A percentile compares a stretch with the other conserved stretches of the same genome.
phyloP scores from a whole-genome alignment of 1,140 invertebrate genomes.

The Megalonaias nervosa region DNA sequence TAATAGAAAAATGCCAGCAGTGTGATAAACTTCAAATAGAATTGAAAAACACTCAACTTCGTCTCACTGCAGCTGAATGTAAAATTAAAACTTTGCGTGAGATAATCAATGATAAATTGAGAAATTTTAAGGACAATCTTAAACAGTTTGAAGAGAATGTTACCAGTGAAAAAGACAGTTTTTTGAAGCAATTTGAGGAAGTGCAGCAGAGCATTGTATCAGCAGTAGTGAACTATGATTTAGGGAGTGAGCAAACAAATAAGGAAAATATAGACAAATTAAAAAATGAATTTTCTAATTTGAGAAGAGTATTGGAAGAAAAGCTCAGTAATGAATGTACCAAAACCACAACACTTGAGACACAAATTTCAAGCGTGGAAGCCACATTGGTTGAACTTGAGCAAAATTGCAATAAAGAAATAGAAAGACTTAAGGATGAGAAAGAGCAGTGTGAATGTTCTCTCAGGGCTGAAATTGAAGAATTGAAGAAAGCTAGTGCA shows the following conservation, averaged over 20 bases:
- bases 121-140: slow-evolving; percentile 32
- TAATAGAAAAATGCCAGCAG: slow-evolving; percentile 40
- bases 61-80: too few species aligned
- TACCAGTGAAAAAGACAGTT: slow-evolving; percentile 18
- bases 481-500: slow-evolving; percentile 26
- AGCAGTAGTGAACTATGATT: slow-evolving; percentile 7
- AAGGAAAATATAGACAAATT: slow-evolving; percentile 16
- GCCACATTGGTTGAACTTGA: slow-evolving; percentile 51
- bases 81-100: too few species aligned
- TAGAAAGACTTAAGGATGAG: slow-evolving; percentile 39
- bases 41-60: slow-evolving; percentile 11
- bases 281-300: not conserved
- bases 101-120: slow-evolving; percentile 28
- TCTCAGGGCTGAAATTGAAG: slow-evolving; percentile 23
- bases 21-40: slow-evolving; percentile 31
- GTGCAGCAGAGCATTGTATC: slow-evolving; percentile 11
- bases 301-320: slow-evolving; percentile 4
- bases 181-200: slow-evolving; percentile 22
- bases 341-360: slow-evolving; percentile 28
- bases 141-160: slow-evolving; percentile 33
- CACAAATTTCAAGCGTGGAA: slow-evolving; percentile 33
- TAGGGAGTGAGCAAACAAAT: not conserved
- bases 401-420: slow-evolving; percentile 30
- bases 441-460: slow-evolving; percentile 21
- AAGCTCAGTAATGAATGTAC: slow-evolving; percentile 5